A percentile compares a stretch with the other conserved stretches of the same genome.
Evolutionary conservation across 2,888 invertebrate genomes (phyloP).

Genomic region (Nomada ferruginata): DNA sequence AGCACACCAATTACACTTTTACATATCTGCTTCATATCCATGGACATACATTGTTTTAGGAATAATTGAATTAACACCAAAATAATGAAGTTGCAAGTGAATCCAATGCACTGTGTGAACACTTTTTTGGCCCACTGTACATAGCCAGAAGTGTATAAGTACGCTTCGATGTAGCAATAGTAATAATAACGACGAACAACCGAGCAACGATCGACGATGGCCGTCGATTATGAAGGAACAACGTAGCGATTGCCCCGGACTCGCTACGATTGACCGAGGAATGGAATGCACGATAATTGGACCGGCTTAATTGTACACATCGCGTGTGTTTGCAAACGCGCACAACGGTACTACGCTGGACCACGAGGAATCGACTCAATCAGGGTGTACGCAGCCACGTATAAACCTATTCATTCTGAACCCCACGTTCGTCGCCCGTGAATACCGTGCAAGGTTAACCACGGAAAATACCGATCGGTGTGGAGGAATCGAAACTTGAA

Average conservation of each 20-base stretch:
- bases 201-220: background rate
- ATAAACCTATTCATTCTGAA: slow-evolving; percentile 61
- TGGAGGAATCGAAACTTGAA: slow-evolving; percentile 58
- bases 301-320: slow-evolving; percentile 68
- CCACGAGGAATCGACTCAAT: slow-evolving; percentile 62
- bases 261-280: slow-evolving; percentile 36
- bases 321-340: slow-evolving; percentile 52
- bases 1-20: too few species aligned
- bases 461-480: slow-evolving; percentile 25
- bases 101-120: too few species aligned
- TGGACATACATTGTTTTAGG: too few species aligned
- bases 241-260: slow-evolving; percentile 35
- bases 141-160: background rate
- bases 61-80: too few species aligned
- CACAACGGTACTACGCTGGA: slow-evolving; percentile 32
- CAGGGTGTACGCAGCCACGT: slow-evolving; percentile 52
- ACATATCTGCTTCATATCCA: too few species aligned
- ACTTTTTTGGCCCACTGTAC: too few species aligned
- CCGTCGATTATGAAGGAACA: slow-evolving; percentile 51
- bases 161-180: background rate
- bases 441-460: slow-evolving; percentile 64
- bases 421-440: slow-evolving; percentile 23
- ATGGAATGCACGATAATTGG: slow-evolving; percentile 69
- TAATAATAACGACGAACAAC: background rate
- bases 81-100: too few species aligned